These are phyloP conservation scores for Scomber japonicus DNA, from an alignment of 2,113 vertebrate genomes.

Conservation along the genomic window DNA sequence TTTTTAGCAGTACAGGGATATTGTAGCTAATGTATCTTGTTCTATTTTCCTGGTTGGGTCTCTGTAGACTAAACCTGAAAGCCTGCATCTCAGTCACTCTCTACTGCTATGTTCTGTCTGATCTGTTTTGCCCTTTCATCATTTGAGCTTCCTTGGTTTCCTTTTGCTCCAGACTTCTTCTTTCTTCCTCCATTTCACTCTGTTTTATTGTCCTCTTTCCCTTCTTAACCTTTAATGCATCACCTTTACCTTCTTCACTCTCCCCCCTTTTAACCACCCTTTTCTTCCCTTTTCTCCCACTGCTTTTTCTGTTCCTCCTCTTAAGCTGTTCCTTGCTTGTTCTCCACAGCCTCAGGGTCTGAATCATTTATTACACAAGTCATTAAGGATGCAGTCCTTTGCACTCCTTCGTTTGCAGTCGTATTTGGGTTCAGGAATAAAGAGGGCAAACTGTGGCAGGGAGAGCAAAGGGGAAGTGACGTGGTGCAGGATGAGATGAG, in stretches of 20 bases:
- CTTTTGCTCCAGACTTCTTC: constrained; percentile 17
- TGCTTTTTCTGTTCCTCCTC: constrained; percentile 17
- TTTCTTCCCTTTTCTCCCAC: constrained; percentile 1
- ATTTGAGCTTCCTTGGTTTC: constrained; percentile 23
- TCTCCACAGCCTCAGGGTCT: constrained; percentile 56
- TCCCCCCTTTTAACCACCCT: neutral
- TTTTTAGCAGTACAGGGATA: constrained; percentile 35
- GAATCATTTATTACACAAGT: constrained; percentile 79
- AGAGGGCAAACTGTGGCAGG: constrained; percentile 25
- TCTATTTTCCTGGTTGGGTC: constrained; percentile 44
- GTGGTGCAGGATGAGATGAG: neutral
- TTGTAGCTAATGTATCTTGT: constrained; percentile 41
- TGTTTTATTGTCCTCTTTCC: neutral
- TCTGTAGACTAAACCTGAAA: constrained; percentile 65
- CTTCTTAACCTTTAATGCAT: constrained; percentile 33
- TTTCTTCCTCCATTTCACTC: constrained; percentile 7
- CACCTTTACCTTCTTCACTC: constrained; percentile 18
- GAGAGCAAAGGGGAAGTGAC: constrained; percentile 21
- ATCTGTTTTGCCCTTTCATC: constrained; percentile 6
- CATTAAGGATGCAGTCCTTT: constrained; percentile 73
- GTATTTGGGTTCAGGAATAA: constrained; percentile 59
- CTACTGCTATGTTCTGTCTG: constrained; percentile 21
- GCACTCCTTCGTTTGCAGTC: constrained; percentile 55
- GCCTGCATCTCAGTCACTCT: constrained; percentile 26
- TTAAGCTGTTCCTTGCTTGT: constrained; percentile 28